Evolutionary conservation across 2,797 vertebrate genomes (phyloP).

Genomic region (Tiaroga cobitis): DNA sequence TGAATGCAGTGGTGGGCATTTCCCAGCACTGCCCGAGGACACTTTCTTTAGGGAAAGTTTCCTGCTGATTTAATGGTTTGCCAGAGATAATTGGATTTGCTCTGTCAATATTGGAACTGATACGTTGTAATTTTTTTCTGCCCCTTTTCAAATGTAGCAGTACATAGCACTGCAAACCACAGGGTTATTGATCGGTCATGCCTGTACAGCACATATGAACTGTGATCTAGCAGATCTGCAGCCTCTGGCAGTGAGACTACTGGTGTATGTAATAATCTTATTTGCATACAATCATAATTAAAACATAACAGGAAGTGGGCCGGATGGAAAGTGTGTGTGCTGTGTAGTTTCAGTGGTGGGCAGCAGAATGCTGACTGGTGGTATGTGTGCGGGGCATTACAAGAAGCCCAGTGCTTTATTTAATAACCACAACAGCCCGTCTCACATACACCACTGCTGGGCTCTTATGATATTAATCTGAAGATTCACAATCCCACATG

Average conservation of each 20-base stretch:
- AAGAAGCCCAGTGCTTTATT: constrained; percentile 68
- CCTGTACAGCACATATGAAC: constrained; percentile 3
- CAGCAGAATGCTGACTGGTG: constrained; percentile 45
- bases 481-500: constrained; percentile 70
- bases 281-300: constrained; percentile 44
- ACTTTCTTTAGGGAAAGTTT: constrained; percentile 9
- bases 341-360: constrained; percentile 31
- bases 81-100: constrained; percentile 29
- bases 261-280: constrained; percentile 42
- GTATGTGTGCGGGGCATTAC: constrained; percentile 62
- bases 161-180: constrained; percentile 10
- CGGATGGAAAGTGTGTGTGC: constrained; percentile 52
- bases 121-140: background rate
- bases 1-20: constrained; percentile 36
- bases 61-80: constrained; percentile 39
- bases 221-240: constrained; percentile 11
- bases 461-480: constrained; percentile 50
- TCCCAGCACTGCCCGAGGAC: constrained; percentile 27
- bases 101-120: constrained; percentile 23
- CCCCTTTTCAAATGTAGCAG: background rate
- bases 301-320: constrained; percentile 24
- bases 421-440: constrained; percentile 21
- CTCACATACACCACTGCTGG: constrained; percentile 18
- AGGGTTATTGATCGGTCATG: background rate
- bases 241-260: constrained; percentile 23